Percentiles rank a stretch among this genome's conserved stretches.
phyloP scores from a whole-genome alignment of 2,888 invertebrate species.

The Lordiphosa andalusiaca region DNA sequence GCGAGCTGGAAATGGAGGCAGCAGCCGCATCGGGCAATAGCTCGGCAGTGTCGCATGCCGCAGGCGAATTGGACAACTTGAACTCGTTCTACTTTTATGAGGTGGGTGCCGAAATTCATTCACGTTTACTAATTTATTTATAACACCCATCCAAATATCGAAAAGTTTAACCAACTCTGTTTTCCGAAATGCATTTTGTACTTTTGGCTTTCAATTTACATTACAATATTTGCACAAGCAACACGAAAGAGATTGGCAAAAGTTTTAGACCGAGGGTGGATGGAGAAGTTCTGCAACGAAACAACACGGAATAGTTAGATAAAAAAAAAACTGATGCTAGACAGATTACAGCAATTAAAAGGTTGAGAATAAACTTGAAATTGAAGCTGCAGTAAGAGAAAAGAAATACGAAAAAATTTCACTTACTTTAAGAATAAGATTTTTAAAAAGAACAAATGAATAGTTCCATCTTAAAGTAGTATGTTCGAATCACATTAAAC shows the following conservation, averaged over 20 bases:
- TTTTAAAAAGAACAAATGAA: too few species aligned
- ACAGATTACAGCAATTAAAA: too few species aligned
- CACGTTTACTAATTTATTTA: constrained; percentile 45
- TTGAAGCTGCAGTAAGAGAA: too few species aligned
- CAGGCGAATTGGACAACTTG: constrained; percentile 67
- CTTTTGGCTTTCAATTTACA: constrained; percentile 26
- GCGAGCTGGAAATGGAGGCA: constrained; percentile 26
- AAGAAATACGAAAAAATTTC: too few species aligned
- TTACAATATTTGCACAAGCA: constrained; percentile 10
- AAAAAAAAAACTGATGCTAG: too few species aligned
- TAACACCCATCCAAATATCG: constrained; percentile 18
- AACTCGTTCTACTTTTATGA: constrained; percentile 80
- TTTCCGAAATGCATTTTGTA: constrained; percentile 21
- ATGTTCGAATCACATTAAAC: too few species aligned
- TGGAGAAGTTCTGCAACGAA: too few species aligned
- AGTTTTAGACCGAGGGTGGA: not conserved
- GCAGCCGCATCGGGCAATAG: constrained; percentile 37
- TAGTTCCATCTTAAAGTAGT: too few species aligned
- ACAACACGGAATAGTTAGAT: too few species aligned
- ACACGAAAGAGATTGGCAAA: constrained; percentile 1
- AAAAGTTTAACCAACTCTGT: constrained; percentile 3
- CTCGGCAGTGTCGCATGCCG: constrained; percentile 39
- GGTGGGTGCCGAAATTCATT: constrained; percentile 53
- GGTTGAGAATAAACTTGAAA: not conserved
- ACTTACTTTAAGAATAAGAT: too few species aligned